Base-by-base conservation (phyloP, 2,888 invertebrate species). In the Meganola albula region DNA sequence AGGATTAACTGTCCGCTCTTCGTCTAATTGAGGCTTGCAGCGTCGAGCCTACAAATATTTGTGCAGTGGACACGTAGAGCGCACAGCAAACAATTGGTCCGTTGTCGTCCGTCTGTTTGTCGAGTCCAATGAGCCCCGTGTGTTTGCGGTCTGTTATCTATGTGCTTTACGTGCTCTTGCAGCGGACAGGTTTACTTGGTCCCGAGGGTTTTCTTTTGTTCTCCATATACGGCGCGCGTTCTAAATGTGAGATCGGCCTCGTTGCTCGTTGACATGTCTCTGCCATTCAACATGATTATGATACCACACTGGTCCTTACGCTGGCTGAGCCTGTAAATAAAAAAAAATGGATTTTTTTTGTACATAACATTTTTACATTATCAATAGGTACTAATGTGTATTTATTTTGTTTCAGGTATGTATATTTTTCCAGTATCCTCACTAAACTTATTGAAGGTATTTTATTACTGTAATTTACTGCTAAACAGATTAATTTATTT, bases 31-130 rank as follows among this genome's bases (percentile, higher is more conserved):
- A 67, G 40, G 37, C 40, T 37, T 57, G 58, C 45, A 65, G 73
- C 73, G 74, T 74, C 64, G 74, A 77, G 65, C 78, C 78, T 75
- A 77, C 73, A 80, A 84, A 83, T 80, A 80, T 84, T 84, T 48
- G 66, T 60, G 35, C 26, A 51, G 58, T 53, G 70, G 64, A 60
- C 65, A 52, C 63, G 67, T 69, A 66, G 63, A 74, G 75, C 75
- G 64, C 63, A 60, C 50, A 42, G 67, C 66, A 83, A 79, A 83
- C 74, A 78, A 33, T 20, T 20, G 20, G 20, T 20, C 8, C 48
- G 57, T 51, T 50, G 58, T n/a, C n/a, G 58, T 42, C 57, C 58
- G 67, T 54, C 45, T 79, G 70, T 83, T 82, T 83, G 76, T 44
- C 27, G 58, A 67, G 66, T 53, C 68, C 74, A 66, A 75, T 60